Conservation (phyloP, 2,797 vertebrate species). For the Odontamblyopus lacepedii region DNA sequence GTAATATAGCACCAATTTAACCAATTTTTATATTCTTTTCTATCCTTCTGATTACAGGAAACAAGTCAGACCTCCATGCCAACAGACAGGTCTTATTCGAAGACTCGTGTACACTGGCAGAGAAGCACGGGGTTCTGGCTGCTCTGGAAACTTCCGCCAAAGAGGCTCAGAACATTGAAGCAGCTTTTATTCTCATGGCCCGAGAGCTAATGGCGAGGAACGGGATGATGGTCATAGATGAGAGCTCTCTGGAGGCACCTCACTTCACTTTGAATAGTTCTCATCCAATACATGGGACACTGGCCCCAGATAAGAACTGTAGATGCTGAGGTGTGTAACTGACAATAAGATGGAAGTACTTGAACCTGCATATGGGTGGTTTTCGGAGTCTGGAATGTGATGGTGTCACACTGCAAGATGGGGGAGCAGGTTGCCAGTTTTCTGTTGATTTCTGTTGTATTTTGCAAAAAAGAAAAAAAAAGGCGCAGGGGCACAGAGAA, state of each 20-base stretch:
- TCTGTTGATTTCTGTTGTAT: too few relatives aligned
- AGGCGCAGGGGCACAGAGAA: too few relatives aligned
- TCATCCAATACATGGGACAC: constrained; percentile 69
- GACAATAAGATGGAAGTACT: neutral
- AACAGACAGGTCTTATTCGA: constrained; percentile 89
- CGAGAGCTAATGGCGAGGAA: constrained; percentile 89
- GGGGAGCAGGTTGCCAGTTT: too few relatives aligned
- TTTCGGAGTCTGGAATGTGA: too few relatives aligned
- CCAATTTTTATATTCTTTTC: neutral
- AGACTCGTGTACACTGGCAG: constrained; percentile 89
- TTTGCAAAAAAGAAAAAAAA: too few relatives aligned
- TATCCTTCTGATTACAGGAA: constrained; percentile 75
- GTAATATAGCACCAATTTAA: neutral
- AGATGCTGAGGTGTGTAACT: constrained; percentile 72
- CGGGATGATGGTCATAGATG: constrained; percentile 78
- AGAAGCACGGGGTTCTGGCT: constrained; percentile 84
- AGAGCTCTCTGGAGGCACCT: constrained; percentile 60
- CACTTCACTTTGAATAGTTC: constrained; percentile 76
- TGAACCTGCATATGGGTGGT: neutral
- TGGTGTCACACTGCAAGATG: too few relatives aligned
- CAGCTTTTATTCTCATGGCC: constrained; percentile 91
- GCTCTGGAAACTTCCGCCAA: constrained; percentile 95
- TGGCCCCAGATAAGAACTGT: constrained; percentile 76
- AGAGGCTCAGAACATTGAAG: constrained; percentile 90
- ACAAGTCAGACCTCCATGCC: constrained; percentile 86